Conservation (phyloP, 2,888 invertebrate species). For the Piscicola geometra region DNA sequence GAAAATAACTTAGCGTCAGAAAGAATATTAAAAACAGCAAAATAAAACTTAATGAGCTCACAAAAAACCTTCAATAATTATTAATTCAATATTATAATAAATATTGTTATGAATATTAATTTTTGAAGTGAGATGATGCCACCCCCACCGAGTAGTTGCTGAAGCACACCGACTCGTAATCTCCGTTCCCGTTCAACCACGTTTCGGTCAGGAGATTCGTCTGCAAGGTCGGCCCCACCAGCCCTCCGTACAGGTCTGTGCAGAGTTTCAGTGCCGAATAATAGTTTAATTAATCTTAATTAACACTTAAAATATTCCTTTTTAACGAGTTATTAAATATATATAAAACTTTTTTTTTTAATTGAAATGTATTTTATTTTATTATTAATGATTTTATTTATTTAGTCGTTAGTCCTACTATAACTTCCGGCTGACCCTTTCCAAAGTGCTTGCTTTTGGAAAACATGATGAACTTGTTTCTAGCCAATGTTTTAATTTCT, state of each 20-base stretch:
- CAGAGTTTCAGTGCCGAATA: no score
- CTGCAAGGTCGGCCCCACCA: constrained; percentile 3
- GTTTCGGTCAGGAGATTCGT: constrained; percentile 25
- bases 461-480: constrained; percentile 8
- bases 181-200: constrained; percentile 28
- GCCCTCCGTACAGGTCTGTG: constrained; percentile 24
- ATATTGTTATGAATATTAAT: neutral
- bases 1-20: neutral
- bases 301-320: no score
- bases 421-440: neutral
- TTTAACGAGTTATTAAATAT: no score
- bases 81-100: no score
- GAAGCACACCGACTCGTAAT: neutral
- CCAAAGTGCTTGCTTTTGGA: constrained; percentile 7
- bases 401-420: no score
- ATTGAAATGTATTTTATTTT: no score
- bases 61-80: no score
- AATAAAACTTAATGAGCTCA: neutral
- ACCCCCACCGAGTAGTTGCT: neutral
- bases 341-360: no score
- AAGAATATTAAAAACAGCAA: neutral
- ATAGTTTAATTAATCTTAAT: no score
- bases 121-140: neutral
- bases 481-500: neutral
- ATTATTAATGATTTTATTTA: no score